These are phyloP conservation scores for Beris chalybata DNA, from an alignment of 2,888 invertebrate genomes.

Conservation along the genomic window DNA sequence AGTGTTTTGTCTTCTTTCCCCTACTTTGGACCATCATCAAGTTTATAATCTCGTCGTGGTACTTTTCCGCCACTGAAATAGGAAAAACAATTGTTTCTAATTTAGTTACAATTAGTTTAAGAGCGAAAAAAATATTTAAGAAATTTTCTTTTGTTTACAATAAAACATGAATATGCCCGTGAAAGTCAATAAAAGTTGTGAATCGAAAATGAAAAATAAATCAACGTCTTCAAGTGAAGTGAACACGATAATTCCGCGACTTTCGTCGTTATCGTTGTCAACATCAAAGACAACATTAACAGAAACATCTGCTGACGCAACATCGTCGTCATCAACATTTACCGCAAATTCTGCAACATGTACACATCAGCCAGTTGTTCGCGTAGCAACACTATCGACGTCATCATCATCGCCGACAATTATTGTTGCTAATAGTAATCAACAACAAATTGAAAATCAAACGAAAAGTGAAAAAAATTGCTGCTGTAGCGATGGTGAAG, in stretches of 20 bases:
- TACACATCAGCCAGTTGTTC: neutral
- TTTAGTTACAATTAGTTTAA: too few species aligned
- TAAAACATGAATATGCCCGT: constrained; percentile 24
- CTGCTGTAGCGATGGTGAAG: neutral
- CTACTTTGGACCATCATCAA: too few species aligned
- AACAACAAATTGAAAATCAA: neutral
- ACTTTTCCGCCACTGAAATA: too few species aligned
- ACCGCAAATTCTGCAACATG: neutral
- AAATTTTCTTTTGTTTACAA: neutral
- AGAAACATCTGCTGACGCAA: neutral
- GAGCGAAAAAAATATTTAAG: too few species aligned
- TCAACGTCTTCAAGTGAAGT: constrained; percentile 9
- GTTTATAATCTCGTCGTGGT: too few species aligned
- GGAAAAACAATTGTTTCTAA: too few species aligned
- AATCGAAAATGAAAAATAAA: constrained; percentile 7
- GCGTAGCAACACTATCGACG: neutral
- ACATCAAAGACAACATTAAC: neutral
- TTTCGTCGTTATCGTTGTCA: constrained; percentile 5
- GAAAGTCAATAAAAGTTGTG: constrained; percentile 15
- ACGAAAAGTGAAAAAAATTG: neutral
- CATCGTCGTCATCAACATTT: neutral
- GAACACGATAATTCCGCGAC: constrained; percentile 1
- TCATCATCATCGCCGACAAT: constrained; percentile 1
- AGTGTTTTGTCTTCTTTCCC: too few species aligned
- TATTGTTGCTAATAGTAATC: neutral